Evolutionary conservation across 2,888 invertebrate species (phyloP).

Genomic region (Ophion slaviceki): DNA sequence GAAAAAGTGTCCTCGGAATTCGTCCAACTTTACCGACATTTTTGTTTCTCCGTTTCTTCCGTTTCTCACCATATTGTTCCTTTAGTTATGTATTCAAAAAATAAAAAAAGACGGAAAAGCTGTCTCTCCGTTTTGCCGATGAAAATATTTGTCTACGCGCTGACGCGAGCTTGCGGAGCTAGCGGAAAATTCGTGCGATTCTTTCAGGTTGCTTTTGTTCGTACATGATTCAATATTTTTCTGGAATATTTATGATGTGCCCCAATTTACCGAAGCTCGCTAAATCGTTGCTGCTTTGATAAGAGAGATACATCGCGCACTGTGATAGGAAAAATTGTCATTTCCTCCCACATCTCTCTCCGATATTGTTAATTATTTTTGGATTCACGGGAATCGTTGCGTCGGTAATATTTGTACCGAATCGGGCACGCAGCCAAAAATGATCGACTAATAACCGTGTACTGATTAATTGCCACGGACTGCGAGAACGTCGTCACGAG

Average conservation of each 20-base stretch:
- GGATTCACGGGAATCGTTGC: not conserved
- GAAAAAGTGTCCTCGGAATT: slow-evolving; percentile 15
- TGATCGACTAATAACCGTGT: slow-evolving; percentile 42
- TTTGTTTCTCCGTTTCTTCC: not conserved
- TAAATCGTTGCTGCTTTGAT: slow-evolving; percentile 15
- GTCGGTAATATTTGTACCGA: not conserved
- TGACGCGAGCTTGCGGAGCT: not conserved
- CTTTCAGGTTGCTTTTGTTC: not conserved
- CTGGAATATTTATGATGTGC: not conserved
- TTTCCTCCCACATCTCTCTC: slow-evolving; percentile 14
- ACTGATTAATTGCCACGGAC: slow-evolving; percentile 48
- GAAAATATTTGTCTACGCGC: slow-evolving; percentile 13
- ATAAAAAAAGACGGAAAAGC: not conserved
- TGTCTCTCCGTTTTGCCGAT: not conserved
- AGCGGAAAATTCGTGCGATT: not conserved
- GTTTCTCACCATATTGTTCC: slow-evolving; percentile 4
- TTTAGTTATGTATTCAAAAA: too few relatives aligned
- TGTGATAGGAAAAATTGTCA: slow-evolving; percentile 28
- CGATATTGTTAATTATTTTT: slow-evolving; percentile 49
- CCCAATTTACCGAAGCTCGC: not conserved
- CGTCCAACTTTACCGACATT: not conserved
- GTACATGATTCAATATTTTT: not conserved
- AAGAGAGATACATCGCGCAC: not conserved
- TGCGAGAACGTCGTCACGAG: slow-evolving; percentile 3
- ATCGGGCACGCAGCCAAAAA: slow-evolving; percentile 50